Percentiles rank a stretch among this genome's conserved stretches.
phyloP scores from a whole-genome alignment of 2,888 invertebrate species.

The Mesoligia furuncula region DNA sequence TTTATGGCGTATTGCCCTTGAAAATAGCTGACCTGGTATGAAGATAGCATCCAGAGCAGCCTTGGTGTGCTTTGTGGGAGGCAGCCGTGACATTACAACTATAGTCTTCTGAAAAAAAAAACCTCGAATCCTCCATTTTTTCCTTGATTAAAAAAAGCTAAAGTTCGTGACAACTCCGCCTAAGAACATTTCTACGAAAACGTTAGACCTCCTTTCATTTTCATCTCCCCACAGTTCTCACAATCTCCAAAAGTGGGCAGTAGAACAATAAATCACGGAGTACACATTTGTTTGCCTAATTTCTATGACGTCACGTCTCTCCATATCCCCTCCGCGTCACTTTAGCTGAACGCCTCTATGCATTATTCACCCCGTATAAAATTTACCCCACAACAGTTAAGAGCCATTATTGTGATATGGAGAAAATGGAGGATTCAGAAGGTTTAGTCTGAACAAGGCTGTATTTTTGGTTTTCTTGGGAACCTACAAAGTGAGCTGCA shows the following conservation, averaged over 20 bases:
- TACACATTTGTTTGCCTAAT: slow-evolving; percentile 43
- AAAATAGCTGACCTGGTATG: neutral
- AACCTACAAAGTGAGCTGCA: neutral
- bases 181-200: neutral
- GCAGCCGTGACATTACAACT: too few relatives aligned
- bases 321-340: slow-evolving; percentile 25
- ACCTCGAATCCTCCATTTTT: neutral
- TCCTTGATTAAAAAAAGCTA: neutral
- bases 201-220: neutral
- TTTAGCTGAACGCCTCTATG: slow-evolving; percentile 46
- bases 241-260: neutral
- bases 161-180: neutral
- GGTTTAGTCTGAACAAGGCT: neutral
- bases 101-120: neutral
- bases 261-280: slow-evolving; percentile 31
- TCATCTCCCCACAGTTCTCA: neutral
- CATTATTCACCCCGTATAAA: slow-evolving; percentile 57
- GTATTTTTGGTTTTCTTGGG: neutral
- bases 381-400: slow-evolving; percentile 54
- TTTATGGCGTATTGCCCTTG: neutral
- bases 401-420: slow-evolving; percentile 44
- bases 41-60: neutral
- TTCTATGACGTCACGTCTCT: slow-evolving; percentile 47
- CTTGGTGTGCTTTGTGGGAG: neutral
- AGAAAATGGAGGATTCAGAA: slow-evolving; percentile 26